These are phyloP conservation scores for Pammene aurita DNA, from an alignment of 2,888 invertebrate species.

Conservation along the genomic window DNA sequence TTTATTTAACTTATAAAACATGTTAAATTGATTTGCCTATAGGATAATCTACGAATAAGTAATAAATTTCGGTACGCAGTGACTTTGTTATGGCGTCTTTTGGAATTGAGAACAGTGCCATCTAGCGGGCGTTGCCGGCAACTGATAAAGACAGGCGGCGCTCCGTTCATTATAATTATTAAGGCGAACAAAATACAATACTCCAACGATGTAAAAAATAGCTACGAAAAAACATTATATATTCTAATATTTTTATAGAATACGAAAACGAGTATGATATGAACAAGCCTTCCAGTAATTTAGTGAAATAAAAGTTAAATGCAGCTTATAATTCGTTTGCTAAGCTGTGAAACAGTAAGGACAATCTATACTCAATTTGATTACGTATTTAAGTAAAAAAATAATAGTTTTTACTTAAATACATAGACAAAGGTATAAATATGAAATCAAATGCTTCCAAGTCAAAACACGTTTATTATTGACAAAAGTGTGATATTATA, in stretches of 20 bases:
- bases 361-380: constrained; percentile 27
- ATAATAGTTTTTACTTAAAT: constrained; percentile 8
- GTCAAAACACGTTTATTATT: constrained; percentile 65
- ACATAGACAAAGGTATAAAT: constrained; percentile 47
- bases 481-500: constrained; percentile 81
- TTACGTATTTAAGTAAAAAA: constrained; percentile 20
- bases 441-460: constrained; percentile 72
- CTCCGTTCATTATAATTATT: constrained; percentile 58
- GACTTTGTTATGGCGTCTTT: constrained; percentile 59
- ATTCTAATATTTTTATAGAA: constrained; percentile 84
- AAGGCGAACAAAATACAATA: constrained; percentile 71
- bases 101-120: constrained; percentile 50
- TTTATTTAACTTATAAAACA: constrained; percentile 14
- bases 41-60: constrained; percentile 33
- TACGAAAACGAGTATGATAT: constrained; percentile 77
- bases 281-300: constrained; percentile 83
- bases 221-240: constrained; percentile 70
- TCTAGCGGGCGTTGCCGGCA: constrained; percentile 46
- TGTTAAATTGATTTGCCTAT: constrained; percentile 27
- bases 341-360: constrained; percentile 67
- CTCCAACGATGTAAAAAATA: constrained; percentile 75
- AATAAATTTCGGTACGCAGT: constrained; percentile 47
- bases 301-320: constrained; percentile 71
- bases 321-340: constrained; percentile 76
- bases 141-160: constrained; percentile 53